These are phyloP conservation scores for Petrocephalus sullivani DNA, from an alignment of 2,797 vertebrate species.

Conservation along the genomic window DNA sequence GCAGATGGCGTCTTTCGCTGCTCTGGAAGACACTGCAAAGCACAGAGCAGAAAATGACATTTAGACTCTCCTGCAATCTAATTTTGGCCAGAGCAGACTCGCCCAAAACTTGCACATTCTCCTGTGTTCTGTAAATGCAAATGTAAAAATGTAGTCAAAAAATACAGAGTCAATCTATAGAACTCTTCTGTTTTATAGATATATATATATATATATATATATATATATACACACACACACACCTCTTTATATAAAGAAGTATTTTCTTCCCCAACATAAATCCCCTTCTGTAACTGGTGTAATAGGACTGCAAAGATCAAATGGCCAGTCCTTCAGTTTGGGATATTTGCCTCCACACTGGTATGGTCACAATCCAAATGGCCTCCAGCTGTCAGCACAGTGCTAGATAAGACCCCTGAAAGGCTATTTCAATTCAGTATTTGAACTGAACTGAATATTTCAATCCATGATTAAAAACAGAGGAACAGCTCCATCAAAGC, in stretches of 20 bases:
- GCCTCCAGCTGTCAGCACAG: background rate
- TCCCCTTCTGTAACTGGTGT: background rate
- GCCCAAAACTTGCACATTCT: background rate
- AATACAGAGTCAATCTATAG: background rate
- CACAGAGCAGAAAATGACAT: conserved; percentile 4
- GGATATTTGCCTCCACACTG: background rate
- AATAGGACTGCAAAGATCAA: background rate
- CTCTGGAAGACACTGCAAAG: background rate
- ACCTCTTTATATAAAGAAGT: background rate
- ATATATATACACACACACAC: background rate
- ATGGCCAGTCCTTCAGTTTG: background rate
- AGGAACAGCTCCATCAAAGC: background rate
- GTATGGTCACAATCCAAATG: background rate
- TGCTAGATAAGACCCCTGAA: background rate
- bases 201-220: too few species aligned
- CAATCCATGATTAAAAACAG: background rate
- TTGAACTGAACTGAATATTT: background rate
- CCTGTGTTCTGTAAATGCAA: background rate
- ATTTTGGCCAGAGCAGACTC: background rate
- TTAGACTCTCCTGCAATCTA: conserved; percentile 13
- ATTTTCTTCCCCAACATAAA: background rate
- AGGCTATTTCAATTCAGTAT: background rate
- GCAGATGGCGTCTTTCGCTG: conserved; percentile 17
- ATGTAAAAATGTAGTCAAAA: background rate
- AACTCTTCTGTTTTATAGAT: background rate